Conservation (phyloP, 2,888 invertebrate genomes). For the Eledone cirrhosa region DNA sequence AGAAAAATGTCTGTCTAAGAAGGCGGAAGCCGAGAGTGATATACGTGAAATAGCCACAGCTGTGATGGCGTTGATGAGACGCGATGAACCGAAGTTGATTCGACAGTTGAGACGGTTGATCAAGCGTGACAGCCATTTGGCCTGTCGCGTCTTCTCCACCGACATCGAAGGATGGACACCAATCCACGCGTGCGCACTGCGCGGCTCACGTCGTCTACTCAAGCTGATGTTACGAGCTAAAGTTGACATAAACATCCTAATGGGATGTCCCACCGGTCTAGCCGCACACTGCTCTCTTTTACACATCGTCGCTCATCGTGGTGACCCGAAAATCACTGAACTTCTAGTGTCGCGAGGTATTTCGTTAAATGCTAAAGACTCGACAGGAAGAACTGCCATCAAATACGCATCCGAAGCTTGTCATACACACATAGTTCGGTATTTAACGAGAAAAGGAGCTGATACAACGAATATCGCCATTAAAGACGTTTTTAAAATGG, state of each 20-base stretch:
- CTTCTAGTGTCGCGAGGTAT: slow-evolving; percentile 47
- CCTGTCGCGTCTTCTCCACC: slow-evolving; percentile 41
- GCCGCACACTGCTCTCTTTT: slow-evolving; percentile 45
- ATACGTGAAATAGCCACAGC: slow-evolving; percentile 43
- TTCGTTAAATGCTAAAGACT: slow-evolving; percentile 43
- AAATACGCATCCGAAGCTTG: slow-evolving; percentile 46
- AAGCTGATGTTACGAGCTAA: slow-evolving; percentile 47
- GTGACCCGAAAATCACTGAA: slow-evolving; percentile 46
- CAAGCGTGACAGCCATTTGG: slow-evolving; percentile 44
- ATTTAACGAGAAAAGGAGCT: slow-evolving; percentile 53
- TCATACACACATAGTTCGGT: slow-evolving; percentile 41
- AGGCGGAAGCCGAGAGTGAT: not conserved
- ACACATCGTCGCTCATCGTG: slow-evolving; percentile 49
- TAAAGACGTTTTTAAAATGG: not conserved
- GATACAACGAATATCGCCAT: slow-evolving; percentile 32
- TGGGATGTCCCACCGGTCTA: slow-evolving; percentile 54
- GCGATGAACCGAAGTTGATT: slow-evolving; percentile 50
- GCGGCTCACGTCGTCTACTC: slow-evolving; percentile 46
- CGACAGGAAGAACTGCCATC: slow-evolving; percentile 42
- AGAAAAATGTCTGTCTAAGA: not conserved
- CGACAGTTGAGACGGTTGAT: slow-evolving; percentile 45
- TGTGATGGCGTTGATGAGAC: slow-evolving; percentile 47
- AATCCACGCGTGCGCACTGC: slow-evolving; percentile 50
- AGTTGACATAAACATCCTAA: slow-evolving; percentile 47
- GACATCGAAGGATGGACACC: slow-evolving; percentile 55